phyloP scores from a whole-genome alignment of 92 coral and sea anemone genomes.

The Zoanthus sociatus region DNA sequence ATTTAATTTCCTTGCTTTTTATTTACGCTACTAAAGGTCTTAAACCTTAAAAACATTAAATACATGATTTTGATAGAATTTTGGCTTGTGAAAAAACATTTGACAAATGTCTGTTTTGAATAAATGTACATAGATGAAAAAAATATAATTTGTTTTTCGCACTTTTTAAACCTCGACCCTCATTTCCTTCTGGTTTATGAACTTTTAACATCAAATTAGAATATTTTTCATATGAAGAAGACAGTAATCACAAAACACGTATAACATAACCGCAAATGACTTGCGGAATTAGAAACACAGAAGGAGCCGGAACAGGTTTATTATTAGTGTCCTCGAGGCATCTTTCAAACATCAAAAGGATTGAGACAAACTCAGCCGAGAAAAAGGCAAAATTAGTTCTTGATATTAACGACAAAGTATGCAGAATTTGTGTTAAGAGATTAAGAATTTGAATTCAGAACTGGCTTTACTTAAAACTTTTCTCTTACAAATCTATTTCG shows the following conservation, averaged over 20 bases:
- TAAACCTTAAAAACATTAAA: neutral
- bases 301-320: neutral
- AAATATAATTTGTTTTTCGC: neutral
- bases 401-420: neutral
- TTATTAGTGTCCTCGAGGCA: neutral
- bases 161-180: neutral
- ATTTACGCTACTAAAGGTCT: neutral
- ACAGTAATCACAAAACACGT: neutral
- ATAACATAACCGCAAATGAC: constrained; percentile 35
- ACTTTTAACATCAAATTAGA: neutral
- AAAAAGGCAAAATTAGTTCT: neutral
- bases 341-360: neutral
- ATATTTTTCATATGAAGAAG: neutral
- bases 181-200: neutral
- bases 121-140: neutral
- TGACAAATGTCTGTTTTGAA: neutral
- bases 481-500: neutral
- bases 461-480: neutral
- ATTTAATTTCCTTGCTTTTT: neutral
- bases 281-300: constrained; percentile 22
- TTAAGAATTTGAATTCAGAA: neutral
- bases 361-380: neutral
- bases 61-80: neutral
- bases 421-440: neutral
- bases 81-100: neutral